A percentile compares a stretch with the other conserved stretches of the same genome.
phyloP scores from a whole-genome alignment of 2,797 vertebrate genomes.

The Hyperoplus immaculatus region DNA sequence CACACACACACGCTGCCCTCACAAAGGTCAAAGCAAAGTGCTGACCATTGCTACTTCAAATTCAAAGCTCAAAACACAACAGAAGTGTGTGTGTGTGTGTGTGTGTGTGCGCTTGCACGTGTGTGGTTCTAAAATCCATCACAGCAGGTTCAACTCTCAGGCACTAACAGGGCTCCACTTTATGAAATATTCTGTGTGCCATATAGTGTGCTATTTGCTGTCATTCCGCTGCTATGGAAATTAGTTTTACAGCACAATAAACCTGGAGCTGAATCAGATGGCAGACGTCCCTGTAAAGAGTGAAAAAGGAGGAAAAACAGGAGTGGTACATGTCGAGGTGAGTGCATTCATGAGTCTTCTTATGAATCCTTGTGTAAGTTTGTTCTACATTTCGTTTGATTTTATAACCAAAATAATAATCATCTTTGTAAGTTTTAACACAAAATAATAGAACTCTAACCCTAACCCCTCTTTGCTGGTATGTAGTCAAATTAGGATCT shows the following conservation, averaged over 20 bases:
- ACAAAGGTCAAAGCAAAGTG: slow-evolving; percentile 42
- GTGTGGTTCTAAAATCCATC: slow-evolving; percentile 8
- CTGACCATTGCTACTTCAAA: slow-evolving; percentile 41
- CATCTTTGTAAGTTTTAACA: background rate
- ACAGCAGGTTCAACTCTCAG: slow-evolving; percentile 23
- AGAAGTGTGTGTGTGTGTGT: slow-evolving; percentile 16
- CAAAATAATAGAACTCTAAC: background rate
- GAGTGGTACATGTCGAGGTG: slow-evolving; percentile 33
- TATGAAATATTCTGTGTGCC: slow-evolving; percentile 12
- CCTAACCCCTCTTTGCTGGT: background rate
- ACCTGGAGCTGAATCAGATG: slow-evolving; percentile 29
- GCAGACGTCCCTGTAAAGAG: background rate
- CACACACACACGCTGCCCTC: slow-evolving; percentile 2
- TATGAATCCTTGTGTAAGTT: background rate
- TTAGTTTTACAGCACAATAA: background rate
- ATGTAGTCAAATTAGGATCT: too few species aligned
- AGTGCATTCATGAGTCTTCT: background rate
- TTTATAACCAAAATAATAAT: background rate
- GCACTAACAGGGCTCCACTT: slow-evolving; percentile 4
- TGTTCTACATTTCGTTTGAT: background rate
- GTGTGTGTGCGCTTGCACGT: slow-evolving; percentile 24
- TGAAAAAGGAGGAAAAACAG: background rate
- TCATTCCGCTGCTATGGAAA: background rate
- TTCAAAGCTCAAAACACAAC: slow-evolving; percentile 42
- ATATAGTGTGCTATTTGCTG: background rate